Evolutionary conservation across 92 coral and sea anemone genomes (phyloP), one percentile per base, ranked within the genome.

Genomic region (Desmophyllum pertusum): DNA sequence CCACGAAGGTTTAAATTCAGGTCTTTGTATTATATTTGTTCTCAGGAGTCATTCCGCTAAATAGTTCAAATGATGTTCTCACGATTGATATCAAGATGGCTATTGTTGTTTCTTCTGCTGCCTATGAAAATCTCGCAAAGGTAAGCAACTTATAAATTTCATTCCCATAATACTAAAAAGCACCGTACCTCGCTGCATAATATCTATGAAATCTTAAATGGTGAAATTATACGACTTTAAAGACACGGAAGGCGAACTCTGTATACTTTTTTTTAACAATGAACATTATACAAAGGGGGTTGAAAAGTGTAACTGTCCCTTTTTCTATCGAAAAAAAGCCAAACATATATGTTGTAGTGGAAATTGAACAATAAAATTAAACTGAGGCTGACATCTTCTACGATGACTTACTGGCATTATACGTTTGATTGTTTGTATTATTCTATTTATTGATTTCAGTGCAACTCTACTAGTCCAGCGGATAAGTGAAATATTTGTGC

Each of bases 61-160:
- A 27, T 36, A 66, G 15, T 66, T 66, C 39, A 15, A 36, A 81
- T 81, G 85, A 70, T 70, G 2, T 52, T 43, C 27, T 31, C 21
- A n/a, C 43, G 17, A 42, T n/a, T 78, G 40, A 25, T 43, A 38
- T n/a, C 85, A 53, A 81, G 70, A 53, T 72, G 85, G 78, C 61
- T 70, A 5, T 29, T 81, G 39, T 19, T 71, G 70, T 70, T 81
- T 38, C 69, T 81, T 71, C 45, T 70, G 70, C 69, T 70, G 19
- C 78, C 78, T 7, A 27, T 72, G 53, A 70, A 55, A 57, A 30
- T 30, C 18, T 53, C 85, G 14, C 69, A 37, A 45, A n/a, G 85
- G 78, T 81, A 70, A 1, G 31, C 27, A 25, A 8, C 62, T n/a
- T 18, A 13, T 14, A 52, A 6, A 35, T 18, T 33, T 21, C 39